Base-by-base conservation (phyloP, 2,888 invertebrate species). In the Acronicta aceris region DNA sequence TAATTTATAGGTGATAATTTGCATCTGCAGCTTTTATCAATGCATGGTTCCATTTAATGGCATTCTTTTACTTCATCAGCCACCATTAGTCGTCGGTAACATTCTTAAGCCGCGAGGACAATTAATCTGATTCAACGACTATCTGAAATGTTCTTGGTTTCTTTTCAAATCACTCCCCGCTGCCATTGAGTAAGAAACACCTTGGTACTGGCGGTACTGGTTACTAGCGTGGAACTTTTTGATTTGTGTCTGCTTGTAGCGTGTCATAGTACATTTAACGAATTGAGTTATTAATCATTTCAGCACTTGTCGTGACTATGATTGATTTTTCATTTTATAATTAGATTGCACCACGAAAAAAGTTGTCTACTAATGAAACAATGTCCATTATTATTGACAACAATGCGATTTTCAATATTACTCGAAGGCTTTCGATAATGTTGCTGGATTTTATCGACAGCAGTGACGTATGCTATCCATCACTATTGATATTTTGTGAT, bases 401-500 rank as follows among this genome's bases (percentile, higher is more conserved):
- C 21, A 69, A 36, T 59, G 49, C 43, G 16, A 16, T 74, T 62
- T 59, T 45, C 17, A 40, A 48, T 56, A 36, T 40, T 74, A 59
- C 60, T 70, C 65, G 65, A 68, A 67, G 53, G 55, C 41, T 73
- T 60, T 78, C 61, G 67, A 72, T 63, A 73, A 74, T 71, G 63
- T 65, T 69, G 38, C 36, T 64, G 16, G 15, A 54, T 76, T 81
- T 75, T 81, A 88, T 90, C 85, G 88, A 87, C 77, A 79, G 74
- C 27, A 81, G 76, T 75, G 79, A 82, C 66, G 71, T 66, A 67
- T 64, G 73, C 57, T 76, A 83, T 86, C 81, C 88, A 86, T 87
- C 89, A 86, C 89, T 89, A 89, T 82, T 81, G 85, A 85, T 86
- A 83, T 82, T 86, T 82, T 74, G 82, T 83, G 86, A 81, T 83